Evolutionary conservation across 2,113 vertebrate species (phyloP).

Genomic region (Pelecanoides urinatrix): DNA sequence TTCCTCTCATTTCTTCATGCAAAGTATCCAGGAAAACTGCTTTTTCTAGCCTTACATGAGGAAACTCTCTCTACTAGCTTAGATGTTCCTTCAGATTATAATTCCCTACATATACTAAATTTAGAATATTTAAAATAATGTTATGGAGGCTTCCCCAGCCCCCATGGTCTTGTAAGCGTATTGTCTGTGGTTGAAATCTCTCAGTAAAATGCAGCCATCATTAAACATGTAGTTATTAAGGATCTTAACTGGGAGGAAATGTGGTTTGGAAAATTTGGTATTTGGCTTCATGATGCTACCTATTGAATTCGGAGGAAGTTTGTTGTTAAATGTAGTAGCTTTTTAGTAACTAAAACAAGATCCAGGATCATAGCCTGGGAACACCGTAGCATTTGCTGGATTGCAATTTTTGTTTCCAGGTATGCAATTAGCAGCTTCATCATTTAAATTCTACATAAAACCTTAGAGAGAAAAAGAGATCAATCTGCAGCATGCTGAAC

Average conservation of each 20-base stretch:
- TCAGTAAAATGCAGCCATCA: not conserved
- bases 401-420: not conserved
- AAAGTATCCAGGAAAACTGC: not conserved
- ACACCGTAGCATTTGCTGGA: not conserved
- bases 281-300: not conserved
- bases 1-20: not conserved
- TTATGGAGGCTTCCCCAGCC: not conserved
- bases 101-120: not conserved
- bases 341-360: not conserved
- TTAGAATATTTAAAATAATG: not conserved
- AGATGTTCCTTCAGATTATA: not conserved
- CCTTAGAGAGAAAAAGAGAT: not conserved
- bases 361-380: not conserved
- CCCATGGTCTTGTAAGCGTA: rapidly evolving
- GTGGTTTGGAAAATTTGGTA: not conserved
- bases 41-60: not conserved
- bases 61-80: not conserved
- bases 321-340: not conserved
- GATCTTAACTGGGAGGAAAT: not conserved
- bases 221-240: not conserved
- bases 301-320: not conserved
- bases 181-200: not conserved
- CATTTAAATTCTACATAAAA: not conserved
- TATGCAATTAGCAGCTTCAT: not conserved
- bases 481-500: not conserved